phyloP scores from a whole-genome alignment of 2,113 vertebrate species.

The Argyrosomus japonicus region DNA sequence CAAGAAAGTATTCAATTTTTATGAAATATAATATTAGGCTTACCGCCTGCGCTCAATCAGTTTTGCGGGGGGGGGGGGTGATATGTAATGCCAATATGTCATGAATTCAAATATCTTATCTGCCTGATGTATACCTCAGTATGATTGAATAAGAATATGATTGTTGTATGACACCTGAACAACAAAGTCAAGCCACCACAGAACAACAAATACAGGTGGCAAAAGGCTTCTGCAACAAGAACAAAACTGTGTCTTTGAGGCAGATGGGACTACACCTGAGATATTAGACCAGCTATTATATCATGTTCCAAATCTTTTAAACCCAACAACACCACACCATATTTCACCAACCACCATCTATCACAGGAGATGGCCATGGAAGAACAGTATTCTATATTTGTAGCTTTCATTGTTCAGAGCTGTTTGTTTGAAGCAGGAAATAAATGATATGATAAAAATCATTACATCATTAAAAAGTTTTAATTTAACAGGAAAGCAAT shows the following conservation, averaged over 20 bases:
- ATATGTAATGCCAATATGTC: neutral
- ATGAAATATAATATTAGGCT: neutral
- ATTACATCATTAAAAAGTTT: too few species aligned
- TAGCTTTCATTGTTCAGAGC: neutral
- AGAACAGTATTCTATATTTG: neutral
- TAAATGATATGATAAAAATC: neutral
- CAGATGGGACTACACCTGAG: neutral
- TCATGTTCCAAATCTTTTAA: neutral
- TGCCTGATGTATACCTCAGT: neutral
- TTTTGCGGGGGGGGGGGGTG: neutral
- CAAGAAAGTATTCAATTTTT: neutral
- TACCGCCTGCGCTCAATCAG: neutral
- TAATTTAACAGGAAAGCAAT: constrained; percentile 31
- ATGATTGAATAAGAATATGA: too few species aligned
- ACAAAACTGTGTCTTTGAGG: neutral
- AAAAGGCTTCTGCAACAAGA: neutral
- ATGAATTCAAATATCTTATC: neutral
- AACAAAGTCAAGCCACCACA: neutral
- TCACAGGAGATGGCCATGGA: neutral
- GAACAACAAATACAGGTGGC: neutral
- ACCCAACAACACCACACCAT: neutral
- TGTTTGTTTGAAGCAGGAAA: constrained; percentile 26
- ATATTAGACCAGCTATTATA: neutral
- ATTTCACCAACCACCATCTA: too few species aligned
- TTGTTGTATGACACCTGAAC: neutral